phyloP scores from a whole-genome alignment of 1,140 invertebrate genomes.

The Drosophila cardini region DNA sequence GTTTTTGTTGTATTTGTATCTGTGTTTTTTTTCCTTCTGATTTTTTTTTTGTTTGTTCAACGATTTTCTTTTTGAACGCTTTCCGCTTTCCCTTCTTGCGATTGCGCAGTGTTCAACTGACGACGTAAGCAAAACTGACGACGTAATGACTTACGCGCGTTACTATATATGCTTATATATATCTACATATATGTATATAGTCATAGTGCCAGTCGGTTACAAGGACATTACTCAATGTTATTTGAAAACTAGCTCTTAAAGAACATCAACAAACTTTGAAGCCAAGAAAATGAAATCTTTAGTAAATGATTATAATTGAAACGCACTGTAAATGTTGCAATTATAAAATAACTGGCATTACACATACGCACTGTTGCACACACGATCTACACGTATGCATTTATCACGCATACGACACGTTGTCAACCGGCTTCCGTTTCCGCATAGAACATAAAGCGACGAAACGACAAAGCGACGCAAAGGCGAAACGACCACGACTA shows the following conservation, averaged over 20 bases:
- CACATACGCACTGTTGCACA: conserved; percentile 49
- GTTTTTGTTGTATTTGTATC: conserved; percentile 13
- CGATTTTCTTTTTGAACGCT: too few species aligned
- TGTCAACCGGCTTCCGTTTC: conserved; percentile 76
- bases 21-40: neutral
- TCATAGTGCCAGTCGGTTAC: conserved; percentile 51
- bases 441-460: conserved; percentile 48
- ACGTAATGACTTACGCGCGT: conserved; percentile 79
- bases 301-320: neutral
- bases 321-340: conserved; percentile 2
- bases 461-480: conserved; percentile 25
- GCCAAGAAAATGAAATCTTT: neutral
- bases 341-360: conserved; percentile 17
- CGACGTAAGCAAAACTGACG: conserved; percentile 68
- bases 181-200: conserved; percentile 17
- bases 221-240: conserved; percentile 69
- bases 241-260: conserved; percentile 4
- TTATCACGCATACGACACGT: conserved; percentile 46
- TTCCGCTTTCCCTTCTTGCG: conserved; percentile 12
- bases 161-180: conserved; percentile 25
- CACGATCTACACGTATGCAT: neutral
- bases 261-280: neutral
- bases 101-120: conserved; percentile 65
- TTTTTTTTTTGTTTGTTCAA: conserved; percentile 27
- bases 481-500: neutral